Evolutionary conservation across 2,113 vertebrate genomes (phyloP).

Genomic region (Semnopithecus entellus): DNA sequence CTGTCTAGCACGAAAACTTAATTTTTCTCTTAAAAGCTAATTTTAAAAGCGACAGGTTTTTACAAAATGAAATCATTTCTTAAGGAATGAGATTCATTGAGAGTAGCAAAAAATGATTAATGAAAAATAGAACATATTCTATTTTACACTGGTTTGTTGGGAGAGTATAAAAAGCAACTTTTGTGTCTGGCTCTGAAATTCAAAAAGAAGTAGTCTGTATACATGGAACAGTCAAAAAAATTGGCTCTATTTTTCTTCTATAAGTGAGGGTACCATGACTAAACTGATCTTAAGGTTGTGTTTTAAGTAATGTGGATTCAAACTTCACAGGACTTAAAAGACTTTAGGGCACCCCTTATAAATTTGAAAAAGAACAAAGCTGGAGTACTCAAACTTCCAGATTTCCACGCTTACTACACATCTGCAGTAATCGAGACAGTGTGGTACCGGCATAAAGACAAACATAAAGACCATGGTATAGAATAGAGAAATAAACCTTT

Average conservation of each 20-base stretch:
- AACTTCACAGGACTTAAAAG: neutral
- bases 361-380: neutral
- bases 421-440: neutral
- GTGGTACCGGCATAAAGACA: neutral
- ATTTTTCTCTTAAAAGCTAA: conserved; percentile 23
- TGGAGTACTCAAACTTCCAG: neutral
- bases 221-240: neutral
- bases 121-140: neutral
- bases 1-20: neutral
- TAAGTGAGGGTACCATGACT: neutral
- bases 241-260: neutral
- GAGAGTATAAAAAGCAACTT: neutral
- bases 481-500: neutral
- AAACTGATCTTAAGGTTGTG: neutral
- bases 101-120: neutral
- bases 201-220: neutral
- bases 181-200: neutral
- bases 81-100: neutral
- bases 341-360: neutral
- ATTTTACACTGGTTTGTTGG: neutral
- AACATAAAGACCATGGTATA: neutral
- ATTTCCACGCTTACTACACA: neutral
- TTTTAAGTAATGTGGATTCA: neutral
- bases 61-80: conserved; percentile 24
- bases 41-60: neutral